phyloP scores from a whole-genome alignment of 2,113 vertebrate species.

The Columbina picui region DNA sequence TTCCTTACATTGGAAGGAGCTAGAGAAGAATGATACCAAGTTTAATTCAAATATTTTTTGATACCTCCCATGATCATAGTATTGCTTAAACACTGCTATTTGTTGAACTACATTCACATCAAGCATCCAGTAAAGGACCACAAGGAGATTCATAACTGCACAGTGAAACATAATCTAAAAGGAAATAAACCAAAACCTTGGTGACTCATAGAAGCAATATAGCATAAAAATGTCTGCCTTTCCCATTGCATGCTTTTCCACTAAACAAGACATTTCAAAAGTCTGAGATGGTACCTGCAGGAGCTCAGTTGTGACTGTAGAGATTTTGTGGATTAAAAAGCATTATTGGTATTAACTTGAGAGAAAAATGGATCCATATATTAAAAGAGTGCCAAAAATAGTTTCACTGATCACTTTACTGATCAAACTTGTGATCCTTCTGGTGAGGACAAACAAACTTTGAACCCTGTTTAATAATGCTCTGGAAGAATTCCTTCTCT shows the following conservation, averaged over 20 bases:
- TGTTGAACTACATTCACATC: not conserved
- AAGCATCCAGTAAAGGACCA: not conserved
- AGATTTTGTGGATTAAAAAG: conserved; percentile 63
- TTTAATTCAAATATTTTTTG: not conserved
- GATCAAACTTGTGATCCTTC: conserved; percentile 68
- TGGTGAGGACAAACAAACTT: conserved; percentile 72
- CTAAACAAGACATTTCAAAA: not conserved
- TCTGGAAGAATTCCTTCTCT: conserved; percentile 58
- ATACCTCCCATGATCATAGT: not conserved
- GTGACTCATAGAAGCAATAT: not conserved
- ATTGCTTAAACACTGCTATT: not conserved
- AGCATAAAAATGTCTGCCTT: not conserved
- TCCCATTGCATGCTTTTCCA: not conserved
- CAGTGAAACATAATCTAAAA: conserved; percentile 20
- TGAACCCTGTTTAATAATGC: conserved; percentile 66
- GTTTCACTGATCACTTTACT: conserved; percentile 66
- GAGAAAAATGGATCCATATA: conserved; percentile 55
- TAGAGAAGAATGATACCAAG: not conserved
- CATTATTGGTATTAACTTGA: conserved; percentile 63
- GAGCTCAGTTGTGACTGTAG: not conserved
- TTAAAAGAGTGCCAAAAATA: not conserved
- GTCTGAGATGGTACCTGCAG: conserved; percentile 9
- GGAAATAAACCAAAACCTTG: not conserved
- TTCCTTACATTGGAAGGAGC: not conserved
- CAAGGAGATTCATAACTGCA: conserved; percentile 9